Evolutionary conservation across 2,113 vertebrate genomes (phyloP).

Genomic region (Ardeotis arabs): DNA sequence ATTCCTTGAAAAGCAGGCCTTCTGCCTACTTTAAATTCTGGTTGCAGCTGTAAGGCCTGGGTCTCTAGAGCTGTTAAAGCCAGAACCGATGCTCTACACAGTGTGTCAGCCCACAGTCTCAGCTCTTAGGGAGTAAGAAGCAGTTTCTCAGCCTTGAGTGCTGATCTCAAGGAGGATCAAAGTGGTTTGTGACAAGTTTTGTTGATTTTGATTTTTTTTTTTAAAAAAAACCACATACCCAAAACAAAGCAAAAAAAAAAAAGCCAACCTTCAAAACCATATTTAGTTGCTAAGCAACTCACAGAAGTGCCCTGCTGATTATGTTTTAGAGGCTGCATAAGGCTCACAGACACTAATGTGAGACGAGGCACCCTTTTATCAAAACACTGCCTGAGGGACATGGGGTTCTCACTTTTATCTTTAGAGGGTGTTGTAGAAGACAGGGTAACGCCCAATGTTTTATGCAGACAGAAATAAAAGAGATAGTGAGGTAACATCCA

Average conservation of each 20-base stretch:
- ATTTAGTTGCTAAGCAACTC: constrained; percentile 51
- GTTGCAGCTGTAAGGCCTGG: neutral
- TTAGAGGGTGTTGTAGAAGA: neutral
- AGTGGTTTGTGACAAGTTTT: constrained; percentile 10
- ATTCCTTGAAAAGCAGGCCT: neutral
- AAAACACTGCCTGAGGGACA: neutral
- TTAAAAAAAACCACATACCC: neutral
- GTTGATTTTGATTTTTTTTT: neutral
- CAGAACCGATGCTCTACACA: neutral
- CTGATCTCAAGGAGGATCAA: neutral
- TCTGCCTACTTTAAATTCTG: neutral
- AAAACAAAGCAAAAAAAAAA: neutral
- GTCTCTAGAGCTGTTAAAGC: neutral
- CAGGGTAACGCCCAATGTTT: neutral
- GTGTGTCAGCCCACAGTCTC: neutral
- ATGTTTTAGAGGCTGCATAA: neutral
- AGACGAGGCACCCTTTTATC: neutral
- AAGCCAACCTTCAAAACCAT: neutral
- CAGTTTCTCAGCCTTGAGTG: neutral
- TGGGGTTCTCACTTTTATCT: neutral
- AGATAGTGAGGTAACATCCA: neutral
- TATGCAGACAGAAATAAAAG: neutral
- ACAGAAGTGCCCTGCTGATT: neutral
- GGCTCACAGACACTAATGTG: neutral
- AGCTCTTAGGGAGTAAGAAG: neutral